Evolutionary conservation across 2,113 vertebrate genomes (phyloP).

Genomic region (Dryoscopus gambensis): DNA sequence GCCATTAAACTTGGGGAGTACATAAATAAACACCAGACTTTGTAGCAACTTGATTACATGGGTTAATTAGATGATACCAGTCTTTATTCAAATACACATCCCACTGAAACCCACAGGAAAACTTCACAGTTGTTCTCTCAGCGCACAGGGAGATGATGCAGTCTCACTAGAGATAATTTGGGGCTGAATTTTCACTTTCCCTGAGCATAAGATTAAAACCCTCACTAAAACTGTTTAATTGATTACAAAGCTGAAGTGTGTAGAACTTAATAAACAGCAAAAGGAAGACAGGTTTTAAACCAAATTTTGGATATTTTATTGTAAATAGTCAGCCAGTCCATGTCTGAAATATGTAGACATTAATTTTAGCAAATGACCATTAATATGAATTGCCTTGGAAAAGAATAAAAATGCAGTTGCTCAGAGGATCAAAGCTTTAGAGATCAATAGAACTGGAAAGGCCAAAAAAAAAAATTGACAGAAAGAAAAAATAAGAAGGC

Average conservation of each 20-base stretch:
- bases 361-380: neutral
- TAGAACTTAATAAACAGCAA: neutral
- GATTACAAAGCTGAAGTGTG: neutral
- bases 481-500: neutral
- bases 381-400: neutral
- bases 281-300: neutral
- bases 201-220: neutral
- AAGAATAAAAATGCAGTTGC: neutral
- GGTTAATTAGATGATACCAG: neutral
- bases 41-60: neutral
- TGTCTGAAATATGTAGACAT: neutral
- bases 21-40: neutral
- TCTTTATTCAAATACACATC: neutral
- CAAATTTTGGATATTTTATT: neutral
- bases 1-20: neutral
- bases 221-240: neutral
- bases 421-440: neutral
- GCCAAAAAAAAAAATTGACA: neutral
- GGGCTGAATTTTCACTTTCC: neutral
- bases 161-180: neutral
- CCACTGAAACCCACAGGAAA: neutral
- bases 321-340: neutral
- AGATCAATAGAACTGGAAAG: neutral
- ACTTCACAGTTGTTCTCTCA: rapidly evolving
- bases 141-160: neutral